Base-by-base conservation (phyloP, 2,888 invertebrate genomes). In the Apamea sordens region DNA sequence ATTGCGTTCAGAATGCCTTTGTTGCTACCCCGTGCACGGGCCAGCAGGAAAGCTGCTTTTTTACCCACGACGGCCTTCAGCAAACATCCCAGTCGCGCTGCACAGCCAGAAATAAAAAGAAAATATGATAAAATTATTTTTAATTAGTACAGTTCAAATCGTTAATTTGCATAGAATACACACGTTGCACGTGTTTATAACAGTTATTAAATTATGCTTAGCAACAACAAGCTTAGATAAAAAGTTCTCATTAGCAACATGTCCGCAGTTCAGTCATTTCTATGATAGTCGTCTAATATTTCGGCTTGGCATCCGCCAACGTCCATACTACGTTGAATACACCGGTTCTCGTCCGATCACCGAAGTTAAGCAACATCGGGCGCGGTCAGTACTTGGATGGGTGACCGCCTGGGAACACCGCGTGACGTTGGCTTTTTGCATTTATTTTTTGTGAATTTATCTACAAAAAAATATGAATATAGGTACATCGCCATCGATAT, bases 341-440 rank as follows among this genome's bases (percentile, higher is more conserved):
- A 95, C 95, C 95, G 95, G 95, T 95, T 95, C 95, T 95, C 95
- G 95, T 96, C 95, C 95, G 95, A 96, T 96, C 95, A 96, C 95
- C 95, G 95, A 95, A 95, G 95, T 95, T 94, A 96, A 95, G 95
- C 95, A 95, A 94, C 95, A 93, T 95, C 94, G 95, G 95, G 95
- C 95, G 95, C 91, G 94, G 94, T 96, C 94, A 95, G 95, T 96
- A 96, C 95, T 95, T 96, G 94, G 95, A 95, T 96, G 95, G 95
- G 95, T 95, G 95, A 95, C 95, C 95, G 94, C 95, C 94, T 95
- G 95, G 95, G 94, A 95, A 95, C 94, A 95, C 94, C 93, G 90
- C 94, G 94, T 95, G 94, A 91, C 90, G 93, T 94, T 94, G 93
- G 93, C 93, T 93, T 93, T 93, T 93, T 93, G 90, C 67, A n/a